These are phyloP conservation scores for Papilio dardanus DNA, from an alignment of 1,140 invertebrate genomes.

Conservation along the genomic window DNA sequence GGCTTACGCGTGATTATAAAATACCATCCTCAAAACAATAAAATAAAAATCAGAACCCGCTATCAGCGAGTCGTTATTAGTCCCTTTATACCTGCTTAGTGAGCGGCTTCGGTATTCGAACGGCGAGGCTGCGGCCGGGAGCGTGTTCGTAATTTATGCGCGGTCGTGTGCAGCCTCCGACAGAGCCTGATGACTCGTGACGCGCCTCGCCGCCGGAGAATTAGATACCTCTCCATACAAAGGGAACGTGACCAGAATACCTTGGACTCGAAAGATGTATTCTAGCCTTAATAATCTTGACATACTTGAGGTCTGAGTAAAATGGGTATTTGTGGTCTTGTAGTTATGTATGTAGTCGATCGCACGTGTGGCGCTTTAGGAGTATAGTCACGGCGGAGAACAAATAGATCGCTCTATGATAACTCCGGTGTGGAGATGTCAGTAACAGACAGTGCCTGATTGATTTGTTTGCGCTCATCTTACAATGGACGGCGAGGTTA, in stretches of 20 bases:
- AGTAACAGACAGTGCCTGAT: slow-evolving; percentile 44
- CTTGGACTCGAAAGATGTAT: neutral
- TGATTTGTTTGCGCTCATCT: slow-evolving; percentile 51
- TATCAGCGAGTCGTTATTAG: slow-evolving; percentile 19
- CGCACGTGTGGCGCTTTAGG: slow-evolving; percentile 57
- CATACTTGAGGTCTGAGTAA: slow-evolving; percentile 38
- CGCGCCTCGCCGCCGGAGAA: slow-evolving; percentile 52
- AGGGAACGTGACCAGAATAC: slow-evolving; percentile 6
- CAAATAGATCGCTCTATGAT: slow-evolving; percentile 51
- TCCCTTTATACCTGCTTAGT: slow-evolving; percentile 25
- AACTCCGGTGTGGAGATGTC: slow-evolving; percentile 46
- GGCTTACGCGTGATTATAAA: neutral
- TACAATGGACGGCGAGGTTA: slow-evolving; percentile 39
- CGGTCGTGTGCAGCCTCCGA: slow-evolving; percentile 62
- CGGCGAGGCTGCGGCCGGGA: slow-evolving; percentile 32
- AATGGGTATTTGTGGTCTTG: slow-evolving; percentile 32
- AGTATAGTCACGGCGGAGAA: slow-evolving; percentile 52
- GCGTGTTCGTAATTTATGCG: slow-evolving; percentile 62
- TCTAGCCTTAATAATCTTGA: slow-evolving; percentile 12
- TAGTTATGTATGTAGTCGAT: slow-evolving; percentile 44
- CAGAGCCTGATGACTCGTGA: slow-evolving; percentile 57
- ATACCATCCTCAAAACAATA: neutral
- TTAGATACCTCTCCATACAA: slow-evolving; percentile 54
- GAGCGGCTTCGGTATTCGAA: slow-evolving; percentile 8
- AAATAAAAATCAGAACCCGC: slow-evolving; percentile 19